Conservation (phyloP, 1,140 invertebrate species). For the Micrasema longulum region DNA sequence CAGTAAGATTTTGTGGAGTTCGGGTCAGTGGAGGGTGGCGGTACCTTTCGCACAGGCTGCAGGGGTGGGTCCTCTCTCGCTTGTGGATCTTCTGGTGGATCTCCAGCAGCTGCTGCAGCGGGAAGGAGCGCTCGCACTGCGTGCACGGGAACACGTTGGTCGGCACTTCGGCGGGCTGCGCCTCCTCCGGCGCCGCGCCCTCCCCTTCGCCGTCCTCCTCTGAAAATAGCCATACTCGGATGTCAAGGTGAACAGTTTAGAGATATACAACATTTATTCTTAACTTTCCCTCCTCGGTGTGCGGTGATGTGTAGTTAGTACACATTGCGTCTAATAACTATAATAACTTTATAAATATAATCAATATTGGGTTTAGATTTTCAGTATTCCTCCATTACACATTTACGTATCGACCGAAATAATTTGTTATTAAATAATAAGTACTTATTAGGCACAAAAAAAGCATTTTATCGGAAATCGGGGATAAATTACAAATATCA, state of each 20-base stretch:
- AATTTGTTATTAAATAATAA: no score
- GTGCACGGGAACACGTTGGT: constrained; percentile 72
- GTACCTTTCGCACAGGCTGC: constrained; percentile 71
- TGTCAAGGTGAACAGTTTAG: not conserved
- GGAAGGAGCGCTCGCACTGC: constrained; percentile 78
- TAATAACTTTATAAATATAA: no score
- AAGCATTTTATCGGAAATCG: no score
- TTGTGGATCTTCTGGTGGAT: constrained; percentile 74
- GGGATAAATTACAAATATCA: no score
- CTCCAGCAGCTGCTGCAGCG: constrained; percentile 75
- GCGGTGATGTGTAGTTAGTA: no score
- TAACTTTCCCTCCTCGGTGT: not conserved
- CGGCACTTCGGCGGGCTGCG: constrained; percentile 55
- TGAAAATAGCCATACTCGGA: not conserved
- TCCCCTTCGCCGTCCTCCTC: constrained; percentile 7
- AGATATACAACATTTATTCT: not conserved
- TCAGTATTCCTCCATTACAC: no score
- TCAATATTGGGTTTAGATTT: no score
- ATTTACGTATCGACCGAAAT: no score
- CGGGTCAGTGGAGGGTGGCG: no score
- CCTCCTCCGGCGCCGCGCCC: constrained; percentile 41
- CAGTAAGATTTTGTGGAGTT: no score
- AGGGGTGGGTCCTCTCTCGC: constrained; percentile 72
- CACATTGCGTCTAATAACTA: no score
- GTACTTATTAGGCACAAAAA: no score